These are phyloP conservation scores for Tamandua tetradactyla DNA, from an alignment of 2,797 vertebrate species.

Conservation along the genomic window DNA sequence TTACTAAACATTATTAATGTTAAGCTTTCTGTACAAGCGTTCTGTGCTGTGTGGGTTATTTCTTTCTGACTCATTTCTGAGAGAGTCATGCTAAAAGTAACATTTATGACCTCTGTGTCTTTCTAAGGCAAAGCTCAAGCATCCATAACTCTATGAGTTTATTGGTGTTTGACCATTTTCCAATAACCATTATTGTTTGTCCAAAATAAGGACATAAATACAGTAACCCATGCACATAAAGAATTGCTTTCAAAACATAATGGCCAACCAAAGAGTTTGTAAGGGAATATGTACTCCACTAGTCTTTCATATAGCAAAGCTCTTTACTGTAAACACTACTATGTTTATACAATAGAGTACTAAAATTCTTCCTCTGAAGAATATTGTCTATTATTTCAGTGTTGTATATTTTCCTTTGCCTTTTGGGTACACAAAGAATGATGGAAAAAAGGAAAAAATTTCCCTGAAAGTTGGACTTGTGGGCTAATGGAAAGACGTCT, in stretches of 20 bases:
- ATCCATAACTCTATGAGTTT: background rate
- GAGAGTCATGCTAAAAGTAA: background rate
- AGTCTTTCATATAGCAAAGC: background rate
- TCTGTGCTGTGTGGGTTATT: background rate
- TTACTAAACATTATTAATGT: conserved; percentile 14
- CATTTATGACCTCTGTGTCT: background rate
- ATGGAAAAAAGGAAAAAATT: background rate
- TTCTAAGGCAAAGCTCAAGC: background rate
- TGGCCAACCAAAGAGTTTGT: background rate
- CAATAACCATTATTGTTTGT: background rate
- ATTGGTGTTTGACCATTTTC: background rate
- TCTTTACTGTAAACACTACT: background rate
- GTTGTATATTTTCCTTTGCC: background rate
- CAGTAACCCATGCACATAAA: background rate
- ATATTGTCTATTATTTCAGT: background rate
- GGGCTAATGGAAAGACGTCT: background rate
- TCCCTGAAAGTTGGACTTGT: background rate
- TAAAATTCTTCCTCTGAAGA: background rate
- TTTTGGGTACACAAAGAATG: background rate
- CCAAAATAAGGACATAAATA: background rate
- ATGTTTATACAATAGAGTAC: background rate
- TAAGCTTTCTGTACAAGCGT: background rate
- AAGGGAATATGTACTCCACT: background rate
- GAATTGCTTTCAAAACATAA: background rate
- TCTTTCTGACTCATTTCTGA: background rate